Percentiles rank a stretch among this genome's conserved stretches.
Conservation (phyloP, 2,888 invertebrate genomes). For the Sepioteuthis lessoniana region DNA sequence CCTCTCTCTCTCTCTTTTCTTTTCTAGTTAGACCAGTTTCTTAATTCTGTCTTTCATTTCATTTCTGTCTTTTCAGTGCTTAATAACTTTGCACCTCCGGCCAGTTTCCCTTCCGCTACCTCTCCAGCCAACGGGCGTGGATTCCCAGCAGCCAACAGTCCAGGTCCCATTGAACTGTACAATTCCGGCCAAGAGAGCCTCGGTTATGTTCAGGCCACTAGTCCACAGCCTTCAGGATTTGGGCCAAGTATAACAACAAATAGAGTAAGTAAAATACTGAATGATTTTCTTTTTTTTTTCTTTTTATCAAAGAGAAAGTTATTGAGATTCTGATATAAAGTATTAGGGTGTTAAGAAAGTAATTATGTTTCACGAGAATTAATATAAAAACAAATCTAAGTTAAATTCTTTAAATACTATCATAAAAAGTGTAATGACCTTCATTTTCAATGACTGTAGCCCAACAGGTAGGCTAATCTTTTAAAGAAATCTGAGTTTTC, state of each 20-base stretch:
- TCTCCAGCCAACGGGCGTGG: slow-evolving; percentile 79
- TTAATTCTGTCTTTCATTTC: not conserved
- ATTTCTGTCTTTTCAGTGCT: slow-evolving; percentile 78
- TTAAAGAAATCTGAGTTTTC: too few species aligned
- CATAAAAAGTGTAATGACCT: too few species aligned
- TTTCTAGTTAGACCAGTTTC: too few species aligned
- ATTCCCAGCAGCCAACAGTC: slow-evolving; percentile 93
- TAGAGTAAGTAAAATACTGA: slow-evolving; percentile 19
- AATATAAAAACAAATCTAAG: too few species aligned
- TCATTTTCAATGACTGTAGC: too few species aligned
- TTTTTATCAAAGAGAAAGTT: not conserved
- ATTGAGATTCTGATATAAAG: not conserved
- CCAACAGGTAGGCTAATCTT: too few species aligned
- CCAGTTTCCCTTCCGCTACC: slow-evolving; percentile 76
- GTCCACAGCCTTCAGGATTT: slow-evolving; percentile 96
- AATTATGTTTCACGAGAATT: too few species aligned
- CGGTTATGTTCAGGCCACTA: slow-evolving; percentile 95
- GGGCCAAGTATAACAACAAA: slow-evolving; percentile 80
- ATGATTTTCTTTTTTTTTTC: not conserved
- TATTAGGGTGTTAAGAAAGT: not conserved
- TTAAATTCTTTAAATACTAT: too few species aligned
- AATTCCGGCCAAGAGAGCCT: slow-evolving; percentile 84
- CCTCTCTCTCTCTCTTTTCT: too few species aligned
- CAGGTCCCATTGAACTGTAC: slow-evolving; percentile 94
- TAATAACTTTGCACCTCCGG: slow-evolving; percentile 85